A percentile compares a stretch with the other conserved stretches of the same genome.
Evolutionary conservation across 2,797 vertebrate species (phyloP).

Genomic region (Malacoctenus gilli): DNA sequence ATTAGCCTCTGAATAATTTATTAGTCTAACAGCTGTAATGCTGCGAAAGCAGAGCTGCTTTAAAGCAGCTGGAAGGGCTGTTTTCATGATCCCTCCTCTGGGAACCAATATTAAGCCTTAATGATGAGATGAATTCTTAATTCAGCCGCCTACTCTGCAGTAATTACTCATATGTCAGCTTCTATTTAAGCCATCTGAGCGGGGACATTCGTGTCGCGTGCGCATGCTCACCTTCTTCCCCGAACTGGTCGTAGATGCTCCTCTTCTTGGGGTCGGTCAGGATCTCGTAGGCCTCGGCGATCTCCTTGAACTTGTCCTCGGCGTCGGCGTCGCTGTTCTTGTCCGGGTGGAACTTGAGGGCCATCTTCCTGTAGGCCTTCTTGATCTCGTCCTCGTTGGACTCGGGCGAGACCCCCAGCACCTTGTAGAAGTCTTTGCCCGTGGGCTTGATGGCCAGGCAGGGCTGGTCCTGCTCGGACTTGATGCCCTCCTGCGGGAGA

Average conservation of each 20-base stretch:
- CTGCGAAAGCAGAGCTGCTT: slow-evolving; percentile 23
- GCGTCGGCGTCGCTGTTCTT: slow-evolving; percentile 82
- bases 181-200: too few relatives aligned
- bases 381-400: slow-evolving; percentile 97
- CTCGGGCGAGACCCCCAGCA: slow-evolving; percentile 87
- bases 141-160: neutral
- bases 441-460: slow-evolving; percentile 80
- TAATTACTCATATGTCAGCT: slow-evolving; percentile 78
- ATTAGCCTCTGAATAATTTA: slow-evolving; percentile 55
- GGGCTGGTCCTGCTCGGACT: slow-evolving; percentile 75
- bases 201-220: too few relatives aligned
- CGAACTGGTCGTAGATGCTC: slow-evolving; percentile 91
- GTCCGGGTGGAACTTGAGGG: slow-evolving; percentile 92
- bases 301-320: slow-evolving; percentile 84
- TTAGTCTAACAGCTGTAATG: slow-evolving; percentile 39
- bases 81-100: slow-evolving; percentile 19
- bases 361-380: slow-evolving; percentile 95
- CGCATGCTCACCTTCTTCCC: slow-evolving; percentile 94
- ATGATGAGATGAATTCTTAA: slow-evolving; percentile 36
- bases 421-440: slow-evolving; percentile 95
- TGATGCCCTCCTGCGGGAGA: slow-evolving; percentile 72
- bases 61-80: slow-evolving; percentile 19
- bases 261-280: slow-evolving; percentile 93
- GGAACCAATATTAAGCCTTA: slow-evolving; percentile 20
- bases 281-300: slow-evolving; percentile 92